Conservation (phyloP, 2,113 vertebrate species). For the Tautogolabrus adspersus region DNA sequence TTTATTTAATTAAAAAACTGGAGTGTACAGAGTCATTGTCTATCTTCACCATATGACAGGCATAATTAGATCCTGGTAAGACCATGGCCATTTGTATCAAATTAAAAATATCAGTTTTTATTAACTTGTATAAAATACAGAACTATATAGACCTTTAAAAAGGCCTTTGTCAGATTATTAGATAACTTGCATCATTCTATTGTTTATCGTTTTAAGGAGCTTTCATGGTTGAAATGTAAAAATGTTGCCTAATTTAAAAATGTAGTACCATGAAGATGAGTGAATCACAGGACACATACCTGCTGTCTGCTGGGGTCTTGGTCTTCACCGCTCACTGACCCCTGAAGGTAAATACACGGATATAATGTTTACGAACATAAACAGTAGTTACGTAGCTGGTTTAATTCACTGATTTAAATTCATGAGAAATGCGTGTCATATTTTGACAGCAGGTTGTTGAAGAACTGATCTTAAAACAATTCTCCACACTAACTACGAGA, state of each 20-base stretch:
- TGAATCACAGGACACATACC: neutral
- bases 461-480: neutral
- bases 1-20: too few species aligned
- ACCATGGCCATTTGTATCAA: neutral
- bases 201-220: neutral
- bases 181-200: neutral
- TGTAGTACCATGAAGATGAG: neutral
- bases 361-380: constrained; percentile 2
- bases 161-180: neutral
- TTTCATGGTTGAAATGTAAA: too few species aligned
- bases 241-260: neutral
- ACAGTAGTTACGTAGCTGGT: neutral
- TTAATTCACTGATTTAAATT: neutral
- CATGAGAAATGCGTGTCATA: neutral
- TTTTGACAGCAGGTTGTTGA: neutral
- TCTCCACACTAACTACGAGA: neutral
- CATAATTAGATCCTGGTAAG: neutral
- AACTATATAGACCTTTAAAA: neutral
- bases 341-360: constrained; percentile 1
- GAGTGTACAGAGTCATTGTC: too few species aligned
- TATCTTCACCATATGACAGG: neutral
- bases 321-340: neutral
- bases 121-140: neutral
- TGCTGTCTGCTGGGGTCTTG: constrained; percentile 5
- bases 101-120: neutral